phyloP scores from a whole-genome alignment of 2,113 vertebrate genomes.

The Athene cunicularia region DNA sequence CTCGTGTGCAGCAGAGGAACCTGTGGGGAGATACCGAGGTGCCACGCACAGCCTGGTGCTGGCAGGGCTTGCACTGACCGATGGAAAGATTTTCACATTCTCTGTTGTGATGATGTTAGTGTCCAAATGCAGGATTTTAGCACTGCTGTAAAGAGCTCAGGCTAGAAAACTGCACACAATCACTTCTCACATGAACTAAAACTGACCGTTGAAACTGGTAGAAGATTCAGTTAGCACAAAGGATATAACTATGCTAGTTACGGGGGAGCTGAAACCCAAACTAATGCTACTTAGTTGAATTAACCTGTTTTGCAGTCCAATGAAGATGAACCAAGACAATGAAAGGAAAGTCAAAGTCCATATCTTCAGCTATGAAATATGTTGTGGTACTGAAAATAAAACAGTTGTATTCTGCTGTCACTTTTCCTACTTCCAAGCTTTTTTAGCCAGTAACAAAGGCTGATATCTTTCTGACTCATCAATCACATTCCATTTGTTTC shows the following conservation, averaged over 20 bases:
- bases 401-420: background rate
- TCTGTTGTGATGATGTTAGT: background rate
- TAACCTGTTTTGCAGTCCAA: background rate
- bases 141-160: background rate
- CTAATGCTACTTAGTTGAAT: background rate
- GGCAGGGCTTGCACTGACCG: background rate
- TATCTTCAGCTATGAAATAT: background rate
- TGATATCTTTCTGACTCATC: background rate
- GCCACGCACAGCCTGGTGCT: background rate
- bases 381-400: background rate
- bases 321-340: background rate
- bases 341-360: background rate
- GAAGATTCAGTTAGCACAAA: background rate
- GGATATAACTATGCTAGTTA: background rate
- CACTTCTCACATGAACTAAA: background rate
- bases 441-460: constrained; percentile 7
- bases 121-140: background rate
- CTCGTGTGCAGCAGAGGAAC: accelerated
- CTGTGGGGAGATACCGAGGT: background rate
- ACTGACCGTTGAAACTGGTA: background rate
- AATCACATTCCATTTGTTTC: background rate
- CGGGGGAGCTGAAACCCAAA: background rate
- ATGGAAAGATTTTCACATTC: background rate
- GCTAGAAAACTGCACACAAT: background rate
- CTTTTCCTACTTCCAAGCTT: background rate